phyloP scores from a whole-genome alignment of 2,888 invertebrate species.

The Piscicola geometra region DNA sequence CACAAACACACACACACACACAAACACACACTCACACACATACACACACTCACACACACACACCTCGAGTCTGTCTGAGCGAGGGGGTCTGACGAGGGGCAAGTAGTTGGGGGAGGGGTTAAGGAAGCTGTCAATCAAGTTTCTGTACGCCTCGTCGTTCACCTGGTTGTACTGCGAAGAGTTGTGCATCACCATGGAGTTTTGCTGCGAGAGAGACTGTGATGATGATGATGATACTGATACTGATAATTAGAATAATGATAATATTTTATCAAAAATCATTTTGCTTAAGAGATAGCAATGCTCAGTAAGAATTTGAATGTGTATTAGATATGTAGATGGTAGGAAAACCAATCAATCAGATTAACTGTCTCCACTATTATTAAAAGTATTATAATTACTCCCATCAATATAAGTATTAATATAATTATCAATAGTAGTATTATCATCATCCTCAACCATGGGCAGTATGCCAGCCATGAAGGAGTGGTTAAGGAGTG shows the following conservation, averaged over 20 bases:
- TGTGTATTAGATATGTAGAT: no score
- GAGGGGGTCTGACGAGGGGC: constrained; percentile 25
- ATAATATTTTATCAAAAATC: no score
- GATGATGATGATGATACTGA: no score
- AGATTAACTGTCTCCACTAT: no score
- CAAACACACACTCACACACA: not conserved
- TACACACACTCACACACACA: not conserved
- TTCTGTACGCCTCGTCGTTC: not conserved
- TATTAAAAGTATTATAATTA: no score
- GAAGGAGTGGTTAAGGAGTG: constrained; percentile 17
- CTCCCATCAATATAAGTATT: no score
- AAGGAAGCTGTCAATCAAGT: constrained; percentile 26
- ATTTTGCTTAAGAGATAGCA: no score
- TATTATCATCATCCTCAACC: no score
- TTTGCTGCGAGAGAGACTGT: not conserved
- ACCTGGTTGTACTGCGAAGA: not conserved
- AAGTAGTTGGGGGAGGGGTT: constrained; percentile 14
- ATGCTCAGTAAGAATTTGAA: no score
- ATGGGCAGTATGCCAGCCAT: constrained; percentile 22
- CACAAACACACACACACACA: not conserved
- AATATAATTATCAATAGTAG: no score
- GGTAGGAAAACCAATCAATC: no score
- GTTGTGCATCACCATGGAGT: constrained; percentile 7
- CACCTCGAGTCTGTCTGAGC: constrained; percentile 38
- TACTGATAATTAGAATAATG: no score